Evolutionary conservation across 2,797 vertebrate species (phyloP), one percentile per base, ranked within the genome.

Genomic region (Schizopygopsis pylzovi): DNA sequence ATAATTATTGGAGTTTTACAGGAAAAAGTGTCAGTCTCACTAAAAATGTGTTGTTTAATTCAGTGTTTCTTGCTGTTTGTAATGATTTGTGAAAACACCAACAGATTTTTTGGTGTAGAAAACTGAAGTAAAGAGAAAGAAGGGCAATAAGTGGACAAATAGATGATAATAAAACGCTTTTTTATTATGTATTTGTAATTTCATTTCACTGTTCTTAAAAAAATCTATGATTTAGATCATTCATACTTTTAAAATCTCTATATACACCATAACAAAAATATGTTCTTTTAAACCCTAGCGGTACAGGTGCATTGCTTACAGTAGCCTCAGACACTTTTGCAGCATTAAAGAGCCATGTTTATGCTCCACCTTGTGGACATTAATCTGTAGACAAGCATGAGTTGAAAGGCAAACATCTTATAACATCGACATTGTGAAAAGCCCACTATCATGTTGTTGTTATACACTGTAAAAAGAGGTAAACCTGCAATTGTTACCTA

Each of bases 281-380:
- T 16, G 54, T 41, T 63, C 4, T 73, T 73, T 61, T 20, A 37
- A 20, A 52, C 39, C 11, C 20, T 45, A 18, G 43, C 65, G 45
- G 45, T 67, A 41, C 82, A 84, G 72, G 73, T 77, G 73, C 73
- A 76, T 67, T 63, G 18, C 78, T 75, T n/a, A 52, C 12, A n/a
- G 70, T 49, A 63, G 18, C 54, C 71, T 83, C 39, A 63, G 20
- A 63, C 47, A 33, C 25, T 47, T 76, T 37, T 71, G 75, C 39
- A 71, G 75, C 75, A 56, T 52, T 77, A 4, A 39, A 63, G 43
- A 59, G 16, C 12, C 39, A 82, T 39, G 9, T 11, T 47, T 56
- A n/a, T 79, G 52, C 76, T 79, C 65, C 83, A 85, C 37, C 65
- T 79, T 71, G 83, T 85, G 83, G 76, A 79, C 18, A 79, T 79